phyloP scores from a whole-genome alignment of 2,113 vertebrate genomes.

The Gasterosteus aculeatus region DNA sequence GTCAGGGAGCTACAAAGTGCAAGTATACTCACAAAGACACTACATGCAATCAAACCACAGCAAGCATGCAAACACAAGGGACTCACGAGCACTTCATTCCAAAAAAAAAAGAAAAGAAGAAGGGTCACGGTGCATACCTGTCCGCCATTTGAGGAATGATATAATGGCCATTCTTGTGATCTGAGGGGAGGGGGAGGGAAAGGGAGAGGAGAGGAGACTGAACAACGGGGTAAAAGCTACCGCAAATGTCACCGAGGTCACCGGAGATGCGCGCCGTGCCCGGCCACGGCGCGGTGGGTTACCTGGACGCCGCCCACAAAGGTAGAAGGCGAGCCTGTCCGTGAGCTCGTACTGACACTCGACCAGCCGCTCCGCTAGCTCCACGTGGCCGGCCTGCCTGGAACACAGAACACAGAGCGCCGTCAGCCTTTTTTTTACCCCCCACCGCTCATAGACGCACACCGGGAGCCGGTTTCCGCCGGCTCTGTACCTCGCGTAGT shows the following conservation, averaged over 20 bases:
- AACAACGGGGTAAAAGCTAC: not conserved
- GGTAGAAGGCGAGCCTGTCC: constrained; percentile 95
- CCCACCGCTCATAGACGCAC: too few species aligned
- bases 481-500: constrained; percentile 91
- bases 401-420: constrained; percentile 41
- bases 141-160: constrained; percentile 99
- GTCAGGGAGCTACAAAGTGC: constrained; percentile 7
- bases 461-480: not conserved
- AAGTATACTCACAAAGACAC: not conserved
- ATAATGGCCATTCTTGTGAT: constrained; percentile 99
- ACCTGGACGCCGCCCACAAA: constrained; percentile 97
- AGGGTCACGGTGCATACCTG: constrained; percentile 84
- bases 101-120: constrained; percentile 1
- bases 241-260: not conserved
- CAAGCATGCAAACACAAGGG: constrained; percentile 3
- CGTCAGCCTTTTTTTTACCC: not conserved
- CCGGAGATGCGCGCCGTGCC: not conserved
- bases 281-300: constrained; percentile 42
- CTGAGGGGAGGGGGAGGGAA: constrained; percentile 68
- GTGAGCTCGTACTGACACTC: constrained; percentile 99
- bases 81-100: not conserved
- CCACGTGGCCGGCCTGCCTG: constrained; percentile 96
- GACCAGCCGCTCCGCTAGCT: constrained; percentile 94
- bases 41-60: constrained; percentile 25
- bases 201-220: constrained; percentile 11